These are phyloP conservation scores for Halisarca cf. caerulea DNA, from an alignment of 37 sponge, comb jelly and placozoan species.

Conservation along the genomic window DNA sequence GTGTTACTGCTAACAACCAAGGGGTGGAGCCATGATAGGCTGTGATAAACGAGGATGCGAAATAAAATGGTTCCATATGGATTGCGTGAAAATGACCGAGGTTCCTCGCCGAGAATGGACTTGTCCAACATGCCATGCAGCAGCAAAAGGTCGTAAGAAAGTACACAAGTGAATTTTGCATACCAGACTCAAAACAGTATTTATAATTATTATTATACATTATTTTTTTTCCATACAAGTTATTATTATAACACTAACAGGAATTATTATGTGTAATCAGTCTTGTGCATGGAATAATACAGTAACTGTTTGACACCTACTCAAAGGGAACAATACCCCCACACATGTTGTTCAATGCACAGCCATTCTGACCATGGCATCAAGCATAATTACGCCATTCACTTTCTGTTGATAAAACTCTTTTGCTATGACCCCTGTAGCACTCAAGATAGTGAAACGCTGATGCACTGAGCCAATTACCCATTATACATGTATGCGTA, in stretches of 20 bases:
- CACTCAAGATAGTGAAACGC: constrained; percentile 28
- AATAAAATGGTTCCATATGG: constrained; percentile 2
- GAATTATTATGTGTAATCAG: not conserved
- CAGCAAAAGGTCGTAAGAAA: not conserved
- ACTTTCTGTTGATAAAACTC: constrained; percentile 13
- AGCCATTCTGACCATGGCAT: not conserved
- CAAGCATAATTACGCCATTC: not conserved
- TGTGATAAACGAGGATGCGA: not conserved
- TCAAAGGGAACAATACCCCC: not conserved
- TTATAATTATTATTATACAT: not conserved
- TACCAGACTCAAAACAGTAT: no score
- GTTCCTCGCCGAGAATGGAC: not conserved
- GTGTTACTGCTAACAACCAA: constrained; percentile 13
- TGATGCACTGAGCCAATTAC: constrained; percentile 36
- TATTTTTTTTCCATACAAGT: no score
- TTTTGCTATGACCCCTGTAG: not conserved
- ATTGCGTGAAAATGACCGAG: not conserved
- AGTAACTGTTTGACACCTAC: not conserved
- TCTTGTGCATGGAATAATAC: not conserved
- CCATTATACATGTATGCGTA: constrained; percentile 45
- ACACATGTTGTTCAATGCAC: not conserved
- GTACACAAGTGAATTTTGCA: not conserved
- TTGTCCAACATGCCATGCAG: constrained; percentile 10
- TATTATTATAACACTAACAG: no score
- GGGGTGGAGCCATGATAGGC: not conserved